phyloP scores from a whole-genome alignment of 2,797 vertebrate genomes.

The Anguilla obscura region DNA sequence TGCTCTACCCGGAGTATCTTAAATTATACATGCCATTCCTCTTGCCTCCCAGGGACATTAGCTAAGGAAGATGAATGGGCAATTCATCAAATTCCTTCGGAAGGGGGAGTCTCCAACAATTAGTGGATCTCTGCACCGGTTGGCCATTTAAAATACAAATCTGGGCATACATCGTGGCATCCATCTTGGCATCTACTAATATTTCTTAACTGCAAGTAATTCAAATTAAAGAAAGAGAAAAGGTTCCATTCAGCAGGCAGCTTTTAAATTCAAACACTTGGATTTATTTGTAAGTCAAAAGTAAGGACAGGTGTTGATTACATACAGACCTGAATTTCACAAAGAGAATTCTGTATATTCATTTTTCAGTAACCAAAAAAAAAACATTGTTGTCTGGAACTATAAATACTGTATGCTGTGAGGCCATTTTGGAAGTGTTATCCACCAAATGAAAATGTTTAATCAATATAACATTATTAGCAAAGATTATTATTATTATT shows the following conservation, averaged over 20 bases:
- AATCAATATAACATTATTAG: too few species aligned
- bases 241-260: neutral
- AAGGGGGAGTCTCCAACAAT: neutral
- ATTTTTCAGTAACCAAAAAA: neutral
- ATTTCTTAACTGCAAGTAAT: neutral
- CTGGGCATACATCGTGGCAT: neutral
- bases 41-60: neutral
- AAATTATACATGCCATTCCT: neutral
- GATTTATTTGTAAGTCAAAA: neutral
- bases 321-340: neutral
- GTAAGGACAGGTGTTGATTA: neutral
- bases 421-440: neutral
- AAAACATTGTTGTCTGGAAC: neutral
- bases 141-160: neutral
- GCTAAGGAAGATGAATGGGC: constrained; percentile 12
- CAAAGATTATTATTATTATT: too few species aligned
- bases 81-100: neutral
- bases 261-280: neutral
- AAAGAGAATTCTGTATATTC: neutral
- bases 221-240: neutral
- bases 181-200: neutral
- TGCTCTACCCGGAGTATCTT: neutral
- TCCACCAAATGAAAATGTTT: neutral
- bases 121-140: neutral
- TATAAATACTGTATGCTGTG: neutral